phyloP scores from a whole-genome alignment of 2,113 vertebrate genomes.

The Physeter macrocephalus region DNA sequence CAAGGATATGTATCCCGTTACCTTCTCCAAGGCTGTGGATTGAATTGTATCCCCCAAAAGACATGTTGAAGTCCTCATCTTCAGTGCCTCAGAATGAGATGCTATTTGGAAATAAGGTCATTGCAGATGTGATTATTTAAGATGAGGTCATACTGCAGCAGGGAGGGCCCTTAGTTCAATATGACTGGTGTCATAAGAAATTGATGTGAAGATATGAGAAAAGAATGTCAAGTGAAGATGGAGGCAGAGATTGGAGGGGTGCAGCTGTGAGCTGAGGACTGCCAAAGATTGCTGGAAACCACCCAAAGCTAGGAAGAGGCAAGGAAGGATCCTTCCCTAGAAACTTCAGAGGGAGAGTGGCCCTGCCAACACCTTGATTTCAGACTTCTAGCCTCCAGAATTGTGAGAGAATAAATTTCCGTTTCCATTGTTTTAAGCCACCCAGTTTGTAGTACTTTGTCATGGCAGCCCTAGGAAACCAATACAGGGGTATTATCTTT shows the following conservation, averaged over 20 bases:
- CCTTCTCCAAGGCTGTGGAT: neutral
- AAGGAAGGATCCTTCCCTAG: neutral
- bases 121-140: neutral
- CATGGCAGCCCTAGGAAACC: neutral
- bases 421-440: neutral
- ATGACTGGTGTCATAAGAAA: neutral
- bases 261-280: neutral
- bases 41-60: neutral
- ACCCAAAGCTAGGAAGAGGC: neutral
- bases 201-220: neutral
- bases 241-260: neutral
- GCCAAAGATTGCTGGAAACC: neutral
- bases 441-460: neutral
- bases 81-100: neutral
- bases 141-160: neutral
- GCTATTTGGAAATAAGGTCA: neutral
- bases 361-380: neutral
- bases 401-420: neutral
- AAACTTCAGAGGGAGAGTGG: neutral
- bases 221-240: accelerated
- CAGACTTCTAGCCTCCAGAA: neutral
- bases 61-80: neutral
- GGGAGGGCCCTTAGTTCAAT: neutral
- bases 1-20: neutral
- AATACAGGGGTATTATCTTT: neutral